Base-by-base conservation (phyloP, 1,140 invertebrate species). In the Brachionus calyciflorus region DNA sequence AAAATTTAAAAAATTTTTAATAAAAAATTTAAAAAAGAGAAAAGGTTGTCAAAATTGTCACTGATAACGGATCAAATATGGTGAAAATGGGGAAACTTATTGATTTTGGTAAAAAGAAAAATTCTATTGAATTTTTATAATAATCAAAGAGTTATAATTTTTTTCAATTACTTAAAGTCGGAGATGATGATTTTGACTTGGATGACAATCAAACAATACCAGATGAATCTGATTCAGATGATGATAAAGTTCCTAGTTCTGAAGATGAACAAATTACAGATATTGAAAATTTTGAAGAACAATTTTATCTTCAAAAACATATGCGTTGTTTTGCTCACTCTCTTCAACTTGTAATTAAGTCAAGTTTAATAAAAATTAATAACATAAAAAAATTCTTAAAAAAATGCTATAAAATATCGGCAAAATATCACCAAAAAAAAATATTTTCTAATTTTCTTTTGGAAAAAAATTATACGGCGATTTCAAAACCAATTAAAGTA, bases 301-400 rank as follows among this genome's bases (percentile, higher is more conserved):
- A 55, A 24, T 55, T 24, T 24, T 55, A n/a, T n/a, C n/a, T n/a
- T n/a, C n/a, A n/a, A n/a, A n/a, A n/a, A n/a, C 51, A 55, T 55
- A 24, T 55, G 51, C 21, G 51, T 12, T 55, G 51, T 55, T 55
- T 55, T 55, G 51, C 51, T 26, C 51, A 55, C 21, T 55, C 51
- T 24, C 51, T 55, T 12, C 51, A 55, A 55, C 51, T 55, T 55
- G 51, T 55, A 0, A 10, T 55, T 26, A 55, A 55, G 26, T 24
- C 21, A 24, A 55, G 51, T 21, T 21, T 55, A 24, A 26, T 26
- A 26, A 55, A 55, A 55, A 55, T 55, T 10, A 55, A 55, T 21
- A 55, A 55, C 10, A 21, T 55, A 24, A 55, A 55, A 55, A 55
- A 26, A 26, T 12, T 55, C 26, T 24, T 55, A 24, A 26, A 3